Evolutionary conservation across 1,140 invertebrate species (phyloP).

Genomic region (Bactericera cockerelli): DNA sequence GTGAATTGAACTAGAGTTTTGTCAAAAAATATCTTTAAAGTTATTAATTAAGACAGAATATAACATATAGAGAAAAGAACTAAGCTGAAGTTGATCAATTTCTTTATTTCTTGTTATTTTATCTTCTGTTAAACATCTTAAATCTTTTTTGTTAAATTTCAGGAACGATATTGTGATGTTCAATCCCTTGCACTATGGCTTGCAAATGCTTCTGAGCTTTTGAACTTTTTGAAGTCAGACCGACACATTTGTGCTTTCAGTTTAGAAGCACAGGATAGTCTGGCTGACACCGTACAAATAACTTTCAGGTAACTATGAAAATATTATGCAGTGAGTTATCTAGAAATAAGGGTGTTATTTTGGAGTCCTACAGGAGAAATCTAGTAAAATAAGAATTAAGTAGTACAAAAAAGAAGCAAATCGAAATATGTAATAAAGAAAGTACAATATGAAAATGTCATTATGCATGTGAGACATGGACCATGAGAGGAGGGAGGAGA

Average conservation of each 20-base stretch:
- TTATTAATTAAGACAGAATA: constrained; percentile 4
- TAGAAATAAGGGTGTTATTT: no score
- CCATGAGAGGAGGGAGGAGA: no score
- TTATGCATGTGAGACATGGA: no score
- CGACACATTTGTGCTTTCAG: constrained; percentile 82
- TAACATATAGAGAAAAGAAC: background rate
- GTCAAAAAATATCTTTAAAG: background rate
- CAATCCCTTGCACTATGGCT: constrained; percentile 86
- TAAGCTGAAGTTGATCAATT: background rate
- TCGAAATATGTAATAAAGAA: no score
- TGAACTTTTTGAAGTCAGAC: constrained; percentile 93
- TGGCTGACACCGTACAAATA: constrained; percentile 81
- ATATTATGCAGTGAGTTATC: no score
- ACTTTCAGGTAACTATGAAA: constrained; percentile 72
- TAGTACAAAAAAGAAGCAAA: no score
- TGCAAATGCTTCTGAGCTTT: constrained; percentile 84
- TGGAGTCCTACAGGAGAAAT: no score
- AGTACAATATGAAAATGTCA: no score
- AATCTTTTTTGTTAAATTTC: constrained; percentile 23
- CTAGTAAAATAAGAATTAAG: no score
- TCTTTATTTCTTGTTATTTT: no score
- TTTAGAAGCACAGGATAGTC: constrained; percentile 76
- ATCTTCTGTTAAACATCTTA: background rate
- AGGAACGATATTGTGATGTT: constrained; percentile 69
- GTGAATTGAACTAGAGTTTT: no score